phyloP scores from a whole-genome alignment of 30 jellyfish, hydroid and myxozoan species.

The Nemopilema nomurai region DNA sequence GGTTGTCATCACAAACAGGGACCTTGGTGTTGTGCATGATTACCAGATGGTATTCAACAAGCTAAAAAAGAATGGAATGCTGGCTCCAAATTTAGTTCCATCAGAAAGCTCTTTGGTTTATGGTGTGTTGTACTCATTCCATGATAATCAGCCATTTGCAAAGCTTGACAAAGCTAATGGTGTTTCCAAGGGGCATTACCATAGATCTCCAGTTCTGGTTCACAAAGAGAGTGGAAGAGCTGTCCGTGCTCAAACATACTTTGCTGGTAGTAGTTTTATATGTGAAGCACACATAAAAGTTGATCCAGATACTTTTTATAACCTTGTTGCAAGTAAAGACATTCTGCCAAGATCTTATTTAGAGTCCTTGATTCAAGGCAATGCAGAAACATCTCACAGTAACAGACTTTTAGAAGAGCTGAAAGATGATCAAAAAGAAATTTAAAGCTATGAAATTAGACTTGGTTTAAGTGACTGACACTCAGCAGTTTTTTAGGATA shows the following conservation, averaged over 20 bases:
- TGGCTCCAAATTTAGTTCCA: constrained; percentile 55
- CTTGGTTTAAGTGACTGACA: too few species aligned
- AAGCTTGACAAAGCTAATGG: constrained; percentile 56
- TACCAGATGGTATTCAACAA: constrained; percentile 42
- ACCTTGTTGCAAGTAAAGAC: constrained; percentile 57
- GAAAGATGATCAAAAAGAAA: not conserved
- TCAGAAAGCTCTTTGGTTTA: constrained; percentile 18
- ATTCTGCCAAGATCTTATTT: constrained; percentile 52
- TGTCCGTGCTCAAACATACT: constrained; percentile 49
- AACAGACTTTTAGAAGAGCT: not conserved
- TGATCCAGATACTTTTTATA: constrained; percentile 30
- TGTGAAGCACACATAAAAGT: not conserved
- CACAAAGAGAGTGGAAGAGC: constrained; percentile 13
- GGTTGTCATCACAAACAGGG: constrained; percentile 23
- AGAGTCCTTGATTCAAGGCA: constrained; percentile 10
- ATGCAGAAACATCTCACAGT: not conserved
- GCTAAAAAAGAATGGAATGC: constrained; percentile 24
- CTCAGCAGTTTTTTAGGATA: too few species aligned
- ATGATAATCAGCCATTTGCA: constrained; percentile 28
- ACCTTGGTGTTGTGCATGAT: constrained; percentile 42
- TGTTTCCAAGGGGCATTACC: constrained; percentile 25
- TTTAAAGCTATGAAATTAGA: too few species aligned
- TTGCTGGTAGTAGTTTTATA: constrained; percentile 9
- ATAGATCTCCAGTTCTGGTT: constrained; percentile 38
- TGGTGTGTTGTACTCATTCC: constrained; percentile 57